These are phyloP conservation scores for Lamprologus lemairii DNA, from an alignment of 2,113 vertebrate species.

Conservation along the genomic window DNA sequence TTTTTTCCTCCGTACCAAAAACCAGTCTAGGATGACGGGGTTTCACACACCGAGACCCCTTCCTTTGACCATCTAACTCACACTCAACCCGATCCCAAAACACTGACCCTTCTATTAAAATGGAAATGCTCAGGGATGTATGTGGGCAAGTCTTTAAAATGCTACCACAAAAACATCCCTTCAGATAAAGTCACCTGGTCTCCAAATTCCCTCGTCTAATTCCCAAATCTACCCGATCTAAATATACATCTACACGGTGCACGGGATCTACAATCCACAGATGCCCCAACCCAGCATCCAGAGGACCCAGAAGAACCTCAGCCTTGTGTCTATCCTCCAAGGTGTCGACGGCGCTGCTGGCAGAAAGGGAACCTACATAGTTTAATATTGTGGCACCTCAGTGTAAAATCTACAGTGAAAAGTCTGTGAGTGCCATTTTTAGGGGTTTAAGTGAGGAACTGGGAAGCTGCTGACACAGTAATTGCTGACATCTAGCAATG, in stretches of 20 bases:
- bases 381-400: neutral
- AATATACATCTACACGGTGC: neutral
- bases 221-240: neutral
- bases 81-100: neutral
- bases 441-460: constrained; percentile 25
- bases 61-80: neutral
- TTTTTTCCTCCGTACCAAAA: neutral
- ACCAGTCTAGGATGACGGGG: accelerated
- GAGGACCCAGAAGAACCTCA: neutral
- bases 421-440: constrained; percentile 23
- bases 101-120: neutral
- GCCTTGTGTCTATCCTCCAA: neutral
- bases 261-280: neutral
- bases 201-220: neutral
- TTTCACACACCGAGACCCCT: neutral
- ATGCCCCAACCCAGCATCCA: neutral
- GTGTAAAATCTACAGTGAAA: constrained; percentile 3
- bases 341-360: neutral
- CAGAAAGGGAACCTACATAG: neutral
- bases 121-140: neutral
- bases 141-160: neutral
- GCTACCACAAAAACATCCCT: neutral
- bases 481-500: constrained; percentile 19
- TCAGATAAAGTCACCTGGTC: neutral
- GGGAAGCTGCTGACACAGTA: constrained; percentile 37